Evolutionary conservation across 2,113 vertebrate genomes (phyloP), one percentile per base, ranked within the genome.

Genomic region (Marmota monax): DNA sequence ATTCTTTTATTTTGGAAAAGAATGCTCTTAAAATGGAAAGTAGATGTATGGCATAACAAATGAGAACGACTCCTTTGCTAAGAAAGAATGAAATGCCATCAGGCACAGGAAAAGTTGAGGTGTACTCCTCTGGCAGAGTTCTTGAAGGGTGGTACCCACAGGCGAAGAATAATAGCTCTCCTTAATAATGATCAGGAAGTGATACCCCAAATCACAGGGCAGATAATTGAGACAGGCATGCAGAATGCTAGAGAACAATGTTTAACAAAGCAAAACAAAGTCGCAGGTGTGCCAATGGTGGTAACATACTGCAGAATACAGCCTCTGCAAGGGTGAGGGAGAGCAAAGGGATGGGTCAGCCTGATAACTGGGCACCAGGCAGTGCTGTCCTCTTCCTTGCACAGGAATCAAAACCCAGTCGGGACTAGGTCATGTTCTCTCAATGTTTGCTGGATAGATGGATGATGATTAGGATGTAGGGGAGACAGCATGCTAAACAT

Each of bases 1-100:
- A 22, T 94, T 92, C 42, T 88, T 94, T 96, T 79, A 58, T 58
- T 94, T 84, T 29, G 29, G 87, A 45, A 92, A 93, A 96, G 67
- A 37, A 51, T 80, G 37, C n/a, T 84, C 29, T 83, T 93, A 53
- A 82, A 72, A 70, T 27, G 17, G 18, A 63, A 58, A 83, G 45
- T 6, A 78, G 61, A 48, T 78, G 34, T 80, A 58, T 92, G 65
- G 20, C 22, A 17, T 76, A 78, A 65, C 42, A 34, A 61, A 34
- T 12, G 39, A 51, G 76, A 92, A 27, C 8, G 32, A 58, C 2
- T 56, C 42, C 34, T 80, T 76, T 80, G 78, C 61, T 67, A 37
- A 48, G 89, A 53, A 77, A 48, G 51, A n/a, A 4, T 56, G 72
- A 84, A 80, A 32, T 42, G 4, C 14, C 37, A 10, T 11, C 7